Evolutionary conservation across 37 sponge, comb jelly and placozoan species (phyloP), one percentile per base, ranked within the genome.

Genomic region (Oopsacas minuta): DNA sequence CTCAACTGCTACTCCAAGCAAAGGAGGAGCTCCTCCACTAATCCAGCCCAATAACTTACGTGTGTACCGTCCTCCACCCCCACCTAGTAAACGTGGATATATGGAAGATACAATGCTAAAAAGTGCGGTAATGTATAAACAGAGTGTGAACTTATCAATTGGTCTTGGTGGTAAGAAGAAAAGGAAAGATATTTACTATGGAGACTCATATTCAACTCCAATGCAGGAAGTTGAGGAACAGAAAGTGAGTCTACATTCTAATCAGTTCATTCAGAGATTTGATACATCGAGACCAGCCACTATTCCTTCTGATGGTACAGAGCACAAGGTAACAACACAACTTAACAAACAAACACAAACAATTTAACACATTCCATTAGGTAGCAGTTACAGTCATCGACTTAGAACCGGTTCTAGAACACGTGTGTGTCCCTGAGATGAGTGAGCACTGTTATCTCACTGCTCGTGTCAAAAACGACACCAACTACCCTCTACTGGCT

Each of bases 371-470:
- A 42, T 17, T 42, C 49, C 49, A 42, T 42, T 61, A 61, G 75
- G 75, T 61, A 12, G 75, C 75, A 61, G 75, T 61, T 7, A 61
- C 75, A 25, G 75, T 61, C 28, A 61, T 61, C 75, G 75, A 61
- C 75, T n/a, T 61, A n/a, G 75, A 61, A 34, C 75, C 75, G 20
- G 22, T 12, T 10, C 75, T 61, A 12, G 75, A 61, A 34, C 75
- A 61, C 75, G 75, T 61, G 75, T 61, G 75, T 61, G 75, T 61
- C 17, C 75, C 75, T 61, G 75, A 61, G 75, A 61, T 25, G 75
- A 61, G 75, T n/a, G 30, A 61, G 32, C 75, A 61, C 75, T 61
- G 75, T 34, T 61, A 25, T 34, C 28, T 61, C 75, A 61, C 75
- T 61, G 75, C 75, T 25, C 75, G 75, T 20, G 75, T 61, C 75